Percentiles rank a stretch among this genome's conserved stretches.
Evolutionary conservation across 2,888 invertebrate genomes (phyloP).

Genomic region (Pammene aurita): DNA sequence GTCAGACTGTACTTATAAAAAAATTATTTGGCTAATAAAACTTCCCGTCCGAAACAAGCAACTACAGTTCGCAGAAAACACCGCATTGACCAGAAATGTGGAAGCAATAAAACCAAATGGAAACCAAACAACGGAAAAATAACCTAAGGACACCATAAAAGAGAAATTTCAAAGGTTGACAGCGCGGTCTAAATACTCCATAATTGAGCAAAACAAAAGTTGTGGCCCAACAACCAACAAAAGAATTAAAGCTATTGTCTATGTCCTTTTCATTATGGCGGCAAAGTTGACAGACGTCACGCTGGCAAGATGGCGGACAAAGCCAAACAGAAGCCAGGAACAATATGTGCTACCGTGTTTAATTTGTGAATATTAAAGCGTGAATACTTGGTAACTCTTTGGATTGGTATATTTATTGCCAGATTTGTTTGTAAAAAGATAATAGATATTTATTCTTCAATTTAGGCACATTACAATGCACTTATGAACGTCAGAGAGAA

Average conservation of each 20-base stretch:
- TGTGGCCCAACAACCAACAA: conserved; percentile 65
- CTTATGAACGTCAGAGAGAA: too few species aligned
- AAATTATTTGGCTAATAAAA: conserved; percentile 3
- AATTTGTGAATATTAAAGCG: conserved; percentile 71
- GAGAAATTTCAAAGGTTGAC: conserved; percentile 66
- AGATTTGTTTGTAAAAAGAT: neutral
- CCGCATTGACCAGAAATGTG: conserved; percentile 64
- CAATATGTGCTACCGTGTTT: conserved; percentile 73
- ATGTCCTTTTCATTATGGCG: conserved; percentile 64
- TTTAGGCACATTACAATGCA: too few species aligned
- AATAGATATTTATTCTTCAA: too few species aligned
- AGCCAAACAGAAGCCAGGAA: conserved; percentile 52
- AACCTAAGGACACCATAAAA: conserved; percentile 57
- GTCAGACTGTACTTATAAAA: too few species aligned
- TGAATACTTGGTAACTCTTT: conserved; percentile 46
- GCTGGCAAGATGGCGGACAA: conserved; percentile 62
- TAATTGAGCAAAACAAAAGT: conserved; percentile 80
- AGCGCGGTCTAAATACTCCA: conserved; percentile 66
- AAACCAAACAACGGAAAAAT: conserved; percentile 45
- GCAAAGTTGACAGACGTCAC: conserved; percentile 69
- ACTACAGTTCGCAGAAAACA: conserved; percentile 42
- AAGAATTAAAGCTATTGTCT: conserved; percentile 56
- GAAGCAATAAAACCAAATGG: conserved; percentile 69
- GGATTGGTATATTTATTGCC: conserved; percentile 38
- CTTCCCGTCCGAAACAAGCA: conserved; percentile 47